A percentile compares a stretch with the other conserved stretches of the same genome.
phyloP scores from a whole-genome alignment of 2,113 vertebrate genomes.

The Spermophilus dauricus region DNA sequence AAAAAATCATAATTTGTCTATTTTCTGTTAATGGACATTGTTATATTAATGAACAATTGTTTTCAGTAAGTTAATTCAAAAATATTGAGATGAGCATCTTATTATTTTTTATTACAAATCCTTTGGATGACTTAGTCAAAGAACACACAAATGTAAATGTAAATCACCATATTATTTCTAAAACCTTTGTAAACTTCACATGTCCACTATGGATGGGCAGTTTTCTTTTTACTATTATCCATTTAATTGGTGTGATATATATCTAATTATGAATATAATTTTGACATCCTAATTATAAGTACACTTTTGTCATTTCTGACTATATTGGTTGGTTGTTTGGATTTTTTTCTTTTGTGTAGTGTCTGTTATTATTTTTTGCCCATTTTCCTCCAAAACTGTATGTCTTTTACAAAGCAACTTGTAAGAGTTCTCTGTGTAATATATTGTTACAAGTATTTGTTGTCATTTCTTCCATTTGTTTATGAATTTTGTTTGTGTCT shows the following conservation, averaged over 20 bases:
- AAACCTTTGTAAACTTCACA: background rate
- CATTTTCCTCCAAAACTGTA: background rate
- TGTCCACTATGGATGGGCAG: background rate
- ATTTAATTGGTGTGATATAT: background rate
- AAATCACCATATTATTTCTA: background rate
- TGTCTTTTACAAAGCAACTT: background rate
- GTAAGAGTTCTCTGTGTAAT: background rate
- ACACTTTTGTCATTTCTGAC: background rate
- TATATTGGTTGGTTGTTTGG: background rate
- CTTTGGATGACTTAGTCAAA: background rate
- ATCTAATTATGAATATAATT: slow-evolving; percentile 11
- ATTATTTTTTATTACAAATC: background rate
- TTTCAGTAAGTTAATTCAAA: background rate
- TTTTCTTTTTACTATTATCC: background rate
- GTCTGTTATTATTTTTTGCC: background rate
- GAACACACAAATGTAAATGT: background rate
- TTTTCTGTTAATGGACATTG: background rate
- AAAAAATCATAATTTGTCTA: background rate
- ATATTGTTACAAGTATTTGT: background rate
- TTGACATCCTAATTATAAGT: background rate
- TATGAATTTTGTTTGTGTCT: background rate
- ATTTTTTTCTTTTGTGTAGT: background rate
- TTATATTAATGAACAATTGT: background rate
- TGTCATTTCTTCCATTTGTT: background rate
- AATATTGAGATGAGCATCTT: background rate